Base-by-base conservation (phyloP, 2,888 invertebrate genomes). In the Hipparchia semele region DNA sequence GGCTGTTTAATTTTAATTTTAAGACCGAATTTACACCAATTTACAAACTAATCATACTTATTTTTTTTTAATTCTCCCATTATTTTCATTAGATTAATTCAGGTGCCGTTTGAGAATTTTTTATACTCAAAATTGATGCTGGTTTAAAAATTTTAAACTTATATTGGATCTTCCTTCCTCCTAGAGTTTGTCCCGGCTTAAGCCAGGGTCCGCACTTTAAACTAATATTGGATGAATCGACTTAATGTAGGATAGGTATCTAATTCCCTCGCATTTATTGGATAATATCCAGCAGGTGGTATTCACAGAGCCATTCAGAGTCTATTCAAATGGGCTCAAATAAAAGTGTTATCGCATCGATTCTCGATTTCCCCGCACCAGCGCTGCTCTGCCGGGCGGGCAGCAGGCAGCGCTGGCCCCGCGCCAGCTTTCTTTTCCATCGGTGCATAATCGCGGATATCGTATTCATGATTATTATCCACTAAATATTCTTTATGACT, bases 261-360 rank as follows among this genome's bases (percentile, higher is more conserved):
- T 67, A 67, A 67, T 67, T 58, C 58, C 56, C 39, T 33, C 12
- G 46, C 58, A 13, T 59, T 68, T 49, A 68, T 60, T 59, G 59
- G 69, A 70, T 74, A 69, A 62, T 72, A 72, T 54, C 71, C 67
- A 71, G 73, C 76, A 77, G 77, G 73, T 78, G 77, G 71, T 70
- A 70, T 70, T 72, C 74, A 59, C 78, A 71, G 71, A 73, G 73
- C 77, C 78, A 75, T 76, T 77, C 79, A 71, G 80, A 82, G 78
- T 85, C 84, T 84, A 89, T 88, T 88, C 88, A 88, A 89, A 90
- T 90, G 79, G 81, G 83, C 88, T 90, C 89, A 84, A 89, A 91
- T 91, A 90, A 90, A 89, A 89, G 82, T 88, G 86, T 87, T 86
- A 88, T 89, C 82, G 83, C 83, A 90, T 90, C 86, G 90, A 87